Evolutionary conservation across 1,140 invertebrate species (phyloP), one percentile per base, ranked within the genome.

Genomic region (Drosophila albomicans): DNA sequence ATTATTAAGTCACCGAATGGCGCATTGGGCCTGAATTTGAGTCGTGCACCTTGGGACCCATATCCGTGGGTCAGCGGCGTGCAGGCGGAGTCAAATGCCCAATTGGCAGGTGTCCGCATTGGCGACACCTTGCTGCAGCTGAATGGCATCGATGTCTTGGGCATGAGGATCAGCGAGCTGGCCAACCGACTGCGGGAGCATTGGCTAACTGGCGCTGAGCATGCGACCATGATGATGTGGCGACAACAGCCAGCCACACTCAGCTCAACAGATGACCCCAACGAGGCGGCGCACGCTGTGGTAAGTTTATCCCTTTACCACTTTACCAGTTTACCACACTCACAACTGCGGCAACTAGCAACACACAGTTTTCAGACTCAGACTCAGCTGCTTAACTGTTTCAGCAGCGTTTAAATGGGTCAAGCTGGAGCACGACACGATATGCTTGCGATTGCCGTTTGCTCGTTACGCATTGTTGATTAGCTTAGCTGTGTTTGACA

Each of bases 51-150:
- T 57, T 93, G 92, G 90, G 93, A 93, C 63, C 92, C 93, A 0
- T 93, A 93, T 84, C 93, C 93, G 0, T 93, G 93, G 93, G 93
- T 93, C 45, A 92, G 91, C 81, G 87, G 82, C 10, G 91, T 93
- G 70, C 85, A 89, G 62, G 74, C 75, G 15, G 86, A 85, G 41
- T 93, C 93, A 10, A 91, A 69, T 68, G 92, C 93, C 13, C 79
- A 92, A 7, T 61, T 70, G 5, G 92, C 92, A 2, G 93, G 93
- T 10, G 68, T 93, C 46, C 75, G 84, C 41, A 66, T 86, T 13
- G 93, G 93, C 6, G 93, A 93, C 58, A 93, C 91, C 10, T 66
- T 93, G 28, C 62, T 93, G n/a, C 91, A 93, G 69, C 78, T 93
- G 2, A 93, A 93, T 63, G 91, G 91, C 20, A 70, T 57, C 38